Base-by-base conservation (phyloP, 1,140 invertebrate genomes). In the Monochamus saltuarius region DNA sequence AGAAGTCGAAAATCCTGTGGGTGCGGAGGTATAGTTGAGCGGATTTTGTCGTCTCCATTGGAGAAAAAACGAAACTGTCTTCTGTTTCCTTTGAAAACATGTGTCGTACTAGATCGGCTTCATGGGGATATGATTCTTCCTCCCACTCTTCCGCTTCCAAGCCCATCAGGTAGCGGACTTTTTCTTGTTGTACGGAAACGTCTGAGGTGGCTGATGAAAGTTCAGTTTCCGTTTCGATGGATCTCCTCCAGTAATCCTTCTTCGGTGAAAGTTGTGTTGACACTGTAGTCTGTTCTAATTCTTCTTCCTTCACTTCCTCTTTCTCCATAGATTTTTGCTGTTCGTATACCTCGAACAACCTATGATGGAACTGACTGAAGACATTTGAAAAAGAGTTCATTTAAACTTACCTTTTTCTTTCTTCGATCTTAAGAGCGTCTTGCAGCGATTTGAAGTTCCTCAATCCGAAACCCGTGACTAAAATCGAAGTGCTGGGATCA, bases 1-100 rank as follows among this genome's bases (percentile, higher is more conserved):
- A 79, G 13, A 80, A 73, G 19, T 81, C 75, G 47, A 72, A 76
- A 45, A 81, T 78, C 17, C 72, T 77, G 36, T 76, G 77, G 7
- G 73, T 51, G 3, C 68, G 66, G 7, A 81, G 51, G 56, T 80
- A 81, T 4, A 59, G 58, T 17, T 72, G 71, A 1, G 77, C 77
- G 50, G 73, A 62, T 4, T 62, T 64, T 67, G 68, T 73, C 11
- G 73, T 51, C 56, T 35, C 61, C 39, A 13, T 57, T 50, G 9
- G 36, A 29, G 38, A 58, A 47, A 11, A 36, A n/a, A 29, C 22
- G 22, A 29, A 29, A 3, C 6, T 29, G 6, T 29, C 22, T 29
- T 29, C 22, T 2, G 22, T 29, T 6, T 29, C 22, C 6, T 29
- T 29, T 6, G 22, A 2, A 6, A 29, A 29, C 22, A 29, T 29